A percentile compares a stretch with the other conserved stretches of the same genome.
Evolutionary conservation across 2,113 vertebrate species (phyloP).

Genomic region (Myotis davidii): DNA sequence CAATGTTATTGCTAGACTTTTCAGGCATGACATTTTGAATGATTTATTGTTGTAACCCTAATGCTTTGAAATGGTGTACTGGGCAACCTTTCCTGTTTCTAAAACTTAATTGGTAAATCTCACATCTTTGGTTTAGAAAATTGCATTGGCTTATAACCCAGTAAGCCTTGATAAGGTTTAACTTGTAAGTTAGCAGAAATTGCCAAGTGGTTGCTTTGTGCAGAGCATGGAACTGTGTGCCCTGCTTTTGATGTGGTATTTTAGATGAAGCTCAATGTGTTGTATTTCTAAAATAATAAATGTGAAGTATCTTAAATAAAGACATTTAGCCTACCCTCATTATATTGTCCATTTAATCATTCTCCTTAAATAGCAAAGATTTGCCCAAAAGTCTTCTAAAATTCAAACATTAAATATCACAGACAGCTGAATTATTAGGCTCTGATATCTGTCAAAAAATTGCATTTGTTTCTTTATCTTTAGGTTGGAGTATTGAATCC

Average conservation of each 20-base stretch:
- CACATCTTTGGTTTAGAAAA: conserved; percentile 51
- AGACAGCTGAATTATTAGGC: not conserved
- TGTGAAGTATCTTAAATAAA: conserved; percentile 51
- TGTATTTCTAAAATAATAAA: conserved; percentile 74
- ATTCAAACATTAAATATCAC: not conserved
- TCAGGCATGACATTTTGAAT: not conserved
- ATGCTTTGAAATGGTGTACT: not conserved
- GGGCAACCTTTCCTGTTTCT: conserved; percentile 7
- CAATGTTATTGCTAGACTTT: conserved; percentile 28
- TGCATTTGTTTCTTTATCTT: conserved; percentile 26
- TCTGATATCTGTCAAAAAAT: not conserved
- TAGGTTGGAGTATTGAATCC: not conserved
- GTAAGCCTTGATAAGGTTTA: not conserved
- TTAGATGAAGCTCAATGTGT: conserved; percentile 50
- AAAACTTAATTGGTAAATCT: not conserved
- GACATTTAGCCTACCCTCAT: not conserved
- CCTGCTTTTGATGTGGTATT: not conserved
- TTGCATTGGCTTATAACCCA: not conserved
- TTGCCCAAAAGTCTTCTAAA: not conserved
- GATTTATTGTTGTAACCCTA: conserved; percentile 15
- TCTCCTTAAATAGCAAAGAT: not conserved
- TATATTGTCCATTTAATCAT: not conserved
- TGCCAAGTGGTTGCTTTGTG: not conserved
- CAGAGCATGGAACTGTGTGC: not conserved
- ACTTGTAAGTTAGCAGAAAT: not conserved